phyloP scores from a whole-genome alignment of 30 jellyfish, hydroid and myxozoan species.

The Aurelia sp. region DNA sequence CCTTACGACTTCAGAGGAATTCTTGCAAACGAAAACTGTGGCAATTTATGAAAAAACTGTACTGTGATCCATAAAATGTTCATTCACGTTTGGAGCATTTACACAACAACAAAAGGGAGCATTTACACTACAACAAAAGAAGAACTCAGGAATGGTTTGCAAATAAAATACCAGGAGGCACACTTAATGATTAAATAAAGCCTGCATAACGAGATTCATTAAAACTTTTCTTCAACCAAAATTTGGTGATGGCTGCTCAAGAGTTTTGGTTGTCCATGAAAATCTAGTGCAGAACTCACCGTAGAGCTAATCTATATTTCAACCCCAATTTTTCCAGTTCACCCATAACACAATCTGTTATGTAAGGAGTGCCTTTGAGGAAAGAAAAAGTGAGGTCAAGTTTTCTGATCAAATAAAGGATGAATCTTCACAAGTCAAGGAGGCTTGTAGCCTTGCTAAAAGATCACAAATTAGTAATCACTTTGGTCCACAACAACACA shows the following conservation, averaged over 20 bases:
- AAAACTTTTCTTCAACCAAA: no score
- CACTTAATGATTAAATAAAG: no score
- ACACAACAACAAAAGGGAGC: background rate
- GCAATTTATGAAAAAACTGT: no score
- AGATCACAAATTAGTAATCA: background rate
- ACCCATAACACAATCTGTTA: conserved; percentile 99
- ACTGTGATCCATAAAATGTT: no score
- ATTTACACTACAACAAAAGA: background rate
- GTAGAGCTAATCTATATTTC: conserved; percentile 92
- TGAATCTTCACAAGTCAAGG: background rate
- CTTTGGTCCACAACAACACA: no score
- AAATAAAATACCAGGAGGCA: no score
- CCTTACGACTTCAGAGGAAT: no score
- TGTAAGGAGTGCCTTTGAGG: conserved; percentile 93
- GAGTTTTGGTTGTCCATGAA: no score
- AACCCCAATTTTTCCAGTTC: conserved; percentile 97
- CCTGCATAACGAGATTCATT: no score
- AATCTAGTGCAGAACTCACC: conserved; percentile 40
- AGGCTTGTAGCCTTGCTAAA: background rate
- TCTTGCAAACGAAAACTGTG: no score
- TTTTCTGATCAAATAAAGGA: background rate
- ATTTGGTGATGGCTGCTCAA: no score
- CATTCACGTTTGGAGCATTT: no score
- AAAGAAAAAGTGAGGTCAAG: background rate
- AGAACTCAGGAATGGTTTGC: background rate